A percentile compares a stretch with the other conserved stretches of the same genome.
These are phyloP conservation scores for Tribolium freemani DNA, from an alignment of 2,888 invertebrate genomes.

Conservation along the genomic window DNA sequence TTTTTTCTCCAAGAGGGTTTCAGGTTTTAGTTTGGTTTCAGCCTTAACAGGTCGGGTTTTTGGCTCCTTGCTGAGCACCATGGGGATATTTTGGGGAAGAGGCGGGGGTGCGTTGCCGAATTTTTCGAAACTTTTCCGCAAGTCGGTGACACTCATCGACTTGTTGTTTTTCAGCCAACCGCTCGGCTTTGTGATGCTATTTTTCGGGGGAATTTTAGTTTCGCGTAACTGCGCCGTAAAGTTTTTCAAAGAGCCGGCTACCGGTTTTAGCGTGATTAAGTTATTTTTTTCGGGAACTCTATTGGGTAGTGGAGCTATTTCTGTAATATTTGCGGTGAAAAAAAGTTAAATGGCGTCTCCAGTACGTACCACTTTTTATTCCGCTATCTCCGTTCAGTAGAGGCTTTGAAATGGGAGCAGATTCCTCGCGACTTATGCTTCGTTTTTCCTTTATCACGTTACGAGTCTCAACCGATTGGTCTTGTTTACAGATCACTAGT, in stretches of 20 bases:
- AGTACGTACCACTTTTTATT: constrained; percentile 9
- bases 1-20: constrained; percentile 21
- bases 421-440: constrained; percentile 15
- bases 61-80: constrained; percentile 46
- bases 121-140: constrained; percentile 73
- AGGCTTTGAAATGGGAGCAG: constrained; percentile 8
- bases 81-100: constrained; percentile 40
- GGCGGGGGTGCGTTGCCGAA: constrained; percentile 47
- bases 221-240: constrained; percentile 12
- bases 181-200: constrained; percentile 11
- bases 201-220: constrained; percentile 3
- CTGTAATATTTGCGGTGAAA: not conserved
- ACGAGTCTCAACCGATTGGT: constrained; percentile 8
- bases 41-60: constrained; percentile 26
- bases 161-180: constrained; percentile 44
- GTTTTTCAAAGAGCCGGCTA: not conserved
- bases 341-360: not conserved
- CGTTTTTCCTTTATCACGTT: constrained; percentile 11
- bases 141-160: constrained; percentile 70
- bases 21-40: constrained; percentile 44
- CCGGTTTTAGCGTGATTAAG: constrained; percentile 21
- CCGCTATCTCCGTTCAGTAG: constrained; percentile 8
- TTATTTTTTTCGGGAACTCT: constrained; percentile 8
- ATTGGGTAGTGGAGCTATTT: constrained; percentile 8
- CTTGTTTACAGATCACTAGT: constrained; percentile 6